Base-by-base conservation (phyloP, 2,113 vertebrate species). In the Nerophis ophidion region DNA sequence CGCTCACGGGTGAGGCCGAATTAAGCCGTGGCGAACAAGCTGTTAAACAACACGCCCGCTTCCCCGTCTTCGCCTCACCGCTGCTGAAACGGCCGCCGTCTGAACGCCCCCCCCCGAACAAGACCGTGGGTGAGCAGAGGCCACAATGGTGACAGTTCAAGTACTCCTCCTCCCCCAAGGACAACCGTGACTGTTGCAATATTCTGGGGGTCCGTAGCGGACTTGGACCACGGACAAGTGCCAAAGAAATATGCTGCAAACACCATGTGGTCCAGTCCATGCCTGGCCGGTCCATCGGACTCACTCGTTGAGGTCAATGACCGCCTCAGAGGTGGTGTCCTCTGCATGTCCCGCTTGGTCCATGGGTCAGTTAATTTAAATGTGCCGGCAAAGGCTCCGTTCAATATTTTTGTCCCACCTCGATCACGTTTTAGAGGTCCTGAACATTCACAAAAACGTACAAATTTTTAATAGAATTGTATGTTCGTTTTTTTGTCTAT, bases 211-310 rank as follows among this genome's bases (percentile, higher is more conserved):
- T 84, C 82, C 71, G 46, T 56, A 62, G 80, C 72, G 75, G 81
- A 81, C 71, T 85, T 87, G 82, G 82, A 89, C 87, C 81, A 12
- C 71, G 68, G 77, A 82, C 77, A 81, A 75, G 74, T 82, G 76
- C 76, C 84, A 84, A 84, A 89, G 83, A 88, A 73, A 76, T 84
- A 86, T 85, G 86, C 70, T 81, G 75, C 79, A 63, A 80, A 82
- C 67, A 70, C 70, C 80, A 75, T 73, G 70, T 71, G 80, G 77
- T 78, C 83, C 79, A 60, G 72, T 61, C 78, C 69, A 70, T 48
- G 72, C 73, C 79, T 83, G 81, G 84, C 75, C 75, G 65, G 74
- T 65, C 72, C 56, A 67, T 75, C 76, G 56, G 53, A 77, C 63
- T 77, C 58, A 61, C 83, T 81, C 82, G 55, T 49, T 17, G 75